Conservation (phyloP, 1,140 invertebrate species). For the Drosophila pachea region DNA sequence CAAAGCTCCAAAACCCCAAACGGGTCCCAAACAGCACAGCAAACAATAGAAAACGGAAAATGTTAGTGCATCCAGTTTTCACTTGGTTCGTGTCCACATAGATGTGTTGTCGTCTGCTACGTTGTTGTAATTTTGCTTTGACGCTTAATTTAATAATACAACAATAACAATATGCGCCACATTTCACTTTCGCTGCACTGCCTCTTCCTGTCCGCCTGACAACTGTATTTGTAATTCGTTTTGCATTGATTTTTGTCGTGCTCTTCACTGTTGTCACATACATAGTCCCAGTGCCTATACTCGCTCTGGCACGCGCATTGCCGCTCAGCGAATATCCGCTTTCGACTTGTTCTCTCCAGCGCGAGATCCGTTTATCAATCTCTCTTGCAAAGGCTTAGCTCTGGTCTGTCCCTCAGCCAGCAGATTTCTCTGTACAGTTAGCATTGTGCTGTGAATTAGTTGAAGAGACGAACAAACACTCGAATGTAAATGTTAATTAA, state of each 20-base stretch:
- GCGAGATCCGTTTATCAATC: not conserved
- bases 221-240: slow-evolving; percentile 50
- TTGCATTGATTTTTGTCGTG: slow-evolving; percentile 72
- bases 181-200: slow-evolving; percentile 57
- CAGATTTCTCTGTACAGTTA: slow-evolving; percentile 43
- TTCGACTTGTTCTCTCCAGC: slow-evolving; percentile 5
- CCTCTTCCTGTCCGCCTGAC: slow-evolving; percentile 13
- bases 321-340: slow-evolving; percentile 18
- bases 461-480: slow-evolving; percentile 6
- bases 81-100: slow-evolving; percentile 35
- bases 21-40: slow-evolving; percentile 33
- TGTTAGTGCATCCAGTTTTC: slow-evolving; percentile 20
- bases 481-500: slow-evolving; percentile 5
- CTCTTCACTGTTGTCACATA: not conserved
- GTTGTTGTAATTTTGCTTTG: slow-evolving; percentile 21
- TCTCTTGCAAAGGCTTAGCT: slow-evolving; percentile 14
- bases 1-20: slow-evolving; percentile 38
- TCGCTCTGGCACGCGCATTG: not conserved
- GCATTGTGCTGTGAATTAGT: slow-evolving; percentile 54
- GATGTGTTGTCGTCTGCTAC: slow-evolving; percentile 25
- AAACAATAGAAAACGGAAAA: slow-evolving; percentile 34
- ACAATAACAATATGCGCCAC: slow-evolving; percentile 39
- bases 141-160: slow-evolving; percentile 65
- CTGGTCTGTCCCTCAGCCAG: slow-evolving; percentile 1
- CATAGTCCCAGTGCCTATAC: not conserved